phyloP scores from a whole-genome alignment of 2,888 invertebrate species.

The Drosophila austrosaltans region DNA sequence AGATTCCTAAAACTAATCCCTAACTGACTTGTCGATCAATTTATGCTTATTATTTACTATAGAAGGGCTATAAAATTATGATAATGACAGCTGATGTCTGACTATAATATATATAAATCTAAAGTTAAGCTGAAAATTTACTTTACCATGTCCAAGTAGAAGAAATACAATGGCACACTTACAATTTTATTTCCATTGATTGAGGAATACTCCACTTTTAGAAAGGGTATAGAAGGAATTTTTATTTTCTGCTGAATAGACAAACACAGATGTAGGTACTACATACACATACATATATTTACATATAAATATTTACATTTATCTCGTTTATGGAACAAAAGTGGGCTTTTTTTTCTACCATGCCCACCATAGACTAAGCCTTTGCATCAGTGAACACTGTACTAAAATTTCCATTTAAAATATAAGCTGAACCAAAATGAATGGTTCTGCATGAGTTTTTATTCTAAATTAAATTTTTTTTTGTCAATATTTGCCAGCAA shows the following conservation, averaged over 20 bases:
- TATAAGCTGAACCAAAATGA: not conserved
- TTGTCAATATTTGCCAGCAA: conserved; percentile 46
- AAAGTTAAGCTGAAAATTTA: too few relatives aligned
- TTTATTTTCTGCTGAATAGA: conserved; percentile 40
- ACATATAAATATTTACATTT: conserved; percentile 24
- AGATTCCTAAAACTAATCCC: too few relatives aligned
- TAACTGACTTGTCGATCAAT: too few relatives aligned
- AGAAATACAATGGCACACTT: too few relatives aligned
- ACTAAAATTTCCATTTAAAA: not conserved
- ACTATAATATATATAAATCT: too few relatives aligned
- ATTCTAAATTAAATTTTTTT: conserved; percentile 39
- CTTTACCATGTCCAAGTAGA: too few relatives aligned
- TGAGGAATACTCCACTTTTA: not conserved
- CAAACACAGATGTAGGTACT: conserved; percentile 27
- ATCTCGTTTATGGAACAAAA: conserved; percentile 1
- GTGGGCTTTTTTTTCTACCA: not conserved
- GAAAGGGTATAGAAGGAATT: not conserved
- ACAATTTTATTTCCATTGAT: not conserved
- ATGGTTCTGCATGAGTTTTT: conserved; percentile 11
- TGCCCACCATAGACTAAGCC: not conserved
- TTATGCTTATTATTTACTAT: too few relatives aligned
- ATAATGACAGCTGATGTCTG: too few relatives aligned
- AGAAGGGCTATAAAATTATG: too few relatives aligned
- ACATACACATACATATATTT: not conserved
- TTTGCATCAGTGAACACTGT: conserved; percentile 4